Evolutionary conservation across 2,888 invertebrate species (phyloP), one percentile per base, ranked within the genome.

Genomic region (Acleris emargana): DNA sequence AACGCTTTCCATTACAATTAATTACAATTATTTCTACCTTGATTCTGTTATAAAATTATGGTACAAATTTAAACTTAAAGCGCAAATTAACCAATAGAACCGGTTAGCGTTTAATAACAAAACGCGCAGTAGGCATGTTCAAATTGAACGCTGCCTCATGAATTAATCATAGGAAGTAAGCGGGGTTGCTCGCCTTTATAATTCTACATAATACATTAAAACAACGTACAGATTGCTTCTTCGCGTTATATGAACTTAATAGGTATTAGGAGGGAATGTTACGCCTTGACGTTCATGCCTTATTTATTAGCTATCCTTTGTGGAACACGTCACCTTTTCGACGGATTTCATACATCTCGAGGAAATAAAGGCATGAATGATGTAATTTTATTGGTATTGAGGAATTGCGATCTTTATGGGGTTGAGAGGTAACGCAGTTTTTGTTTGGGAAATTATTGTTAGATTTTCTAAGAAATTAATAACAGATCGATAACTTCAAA

Each of bases 201-300:
- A 92, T 91, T 89, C 91, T 89, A 89, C 89, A 88, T 92, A 91
- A 92, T 91, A 91, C 91, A 91, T 91, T 91, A 89, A 89, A 91
- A 91, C 89, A 84, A 74, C 81, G 85, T 87, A 91, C 91, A 89
- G 90, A 91, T 91, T 91, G 90, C 91, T 83, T 87, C 82, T 86
- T 84, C 85, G 86, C 89, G 88, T 89, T 88, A 87, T 88, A 88
- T 84, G 79, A 88, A 87, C 87, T 86, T 87, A 88, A 87, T 87
- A 81, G 87, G 87, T 84, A 86, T 88, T 87, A 87, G 77, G 70
- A 74, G 71, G 70, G 74, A 76, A 74, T 68, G 67, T 58, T 63
- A 45, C 62, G 45, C 17, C 45, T 62, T 55, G 18, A 49, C 49
- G 25, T 45, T 64, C 43, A 55, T 50, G 66, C 45, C 51, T 55